Evolutionary conservation across 2,113 vertebrate genomes (phyloP), one percentile per base, ranked within the genome.

Genomic region (Caracal caracal): DNA sequence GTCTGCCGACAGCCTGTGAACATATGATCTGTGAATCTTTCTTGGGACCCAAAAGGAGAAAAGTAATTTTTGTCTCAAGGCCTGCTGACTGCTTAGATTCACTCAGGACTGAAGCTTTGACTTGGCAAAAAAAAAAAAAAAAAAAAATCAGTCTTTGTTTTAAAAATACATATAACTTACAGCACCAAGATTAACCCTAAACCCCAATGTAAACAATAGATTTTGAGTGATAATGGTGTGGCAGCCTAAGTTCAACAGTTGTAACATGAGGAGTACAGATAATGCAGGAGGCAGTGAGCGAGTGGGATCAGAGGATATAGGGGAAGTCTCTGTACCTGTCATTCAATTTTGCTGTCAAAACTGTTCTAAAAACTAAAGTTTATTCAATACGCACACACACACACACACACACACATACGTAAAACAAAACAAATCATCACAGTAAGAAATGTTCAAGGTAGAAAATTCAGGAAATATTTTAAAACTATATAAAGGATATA

Each of bases 341-440:
- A 61, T 16, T 59, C 10, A 59, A 28, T 79, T 61, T 95, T 90
- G n/a, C 17, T 49, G 2, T 70, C 35, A 65, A 66, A 87, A 35
- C 22, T 63, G 17, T 35, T 88, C 35, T 65, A 40, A 78, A 56
- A 78, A 56, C 37, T 53, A 30, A 80, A 80, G 15, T 35, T 6
- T 68, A 51, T 51, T 86, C 49, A 68, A 85, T n/a, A 71, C 3
- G 17, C 0, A 37, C 22, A 86, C 20, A 40, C 13, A 33, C 26
- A 53, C 15, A 35, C 24, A 17, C 24, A 17, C 2, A n/a, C 63
- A 79, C 40, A 37, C 6, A 51, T 15, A 43, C 16, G 53, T 56
- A 33, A 47, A 91, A 90, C 51, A 88, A 91, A 85, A 79, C 33
- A 91, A 76, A 82, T 56, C 61, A 85, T 51, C n/a, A 81, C 15